Conservation (phyloP, 2,113 vertebrate species). For the Pituophis catenifer region DNA sequence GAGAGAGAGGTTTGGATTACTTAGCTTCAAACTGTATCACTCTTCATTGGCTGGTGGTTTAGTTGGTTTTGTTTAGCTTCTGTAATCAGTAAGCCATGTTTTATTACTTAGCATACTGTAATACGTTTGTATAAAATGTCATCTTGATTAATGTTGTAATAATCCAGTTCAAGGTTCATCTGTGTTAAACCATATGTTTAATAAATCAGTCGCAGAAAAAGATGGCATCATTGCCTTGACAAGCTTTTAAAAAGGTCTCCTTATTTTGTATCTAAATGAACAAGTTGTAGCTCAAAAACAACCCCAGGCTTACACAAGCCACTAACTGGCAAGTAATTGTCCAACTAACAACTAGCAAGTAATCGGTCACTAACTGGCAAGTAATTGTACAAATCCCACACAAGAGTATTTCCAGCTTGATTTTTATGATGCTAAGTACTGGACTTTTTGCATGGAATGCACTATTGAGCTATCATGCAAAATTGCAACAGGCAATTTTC, state of each 20-base stretch:
- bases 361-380: not conserved
- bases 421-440: not conserved
- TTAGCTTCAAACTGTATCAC: not conserved
- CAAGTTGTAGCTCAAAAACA: not conserved
- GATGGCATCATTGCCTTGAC: not conserved
- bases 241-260: not conserved
- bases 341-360: not conserved
- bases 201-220: not conserved
- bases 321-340: not conserved
- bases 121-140: not conserved
- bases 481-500: not conserved
- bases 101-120: not conserved
- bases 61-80: not conserved
- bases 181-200: not conserved
- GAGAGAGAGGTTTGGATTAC: not conserved
- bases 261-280: not conserved
- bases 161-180: not conserved
- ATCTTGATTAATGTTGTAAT: not conserved
- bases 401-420: not conserved
- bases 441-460: not conserved
- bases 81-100: not conserved
- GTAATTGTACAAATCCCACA: not conserved
- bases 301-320: not conserved
- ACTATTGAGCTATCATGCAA: not conserved
- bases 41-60: not conserved